A percentile compares a stretch with the other conserved stretches of the same genome.
These are phyloP conservation scores for Sylvia borin DNA, from an alignment of 2,797 vertebrate species.

Conservation along the genomic window DNA sequence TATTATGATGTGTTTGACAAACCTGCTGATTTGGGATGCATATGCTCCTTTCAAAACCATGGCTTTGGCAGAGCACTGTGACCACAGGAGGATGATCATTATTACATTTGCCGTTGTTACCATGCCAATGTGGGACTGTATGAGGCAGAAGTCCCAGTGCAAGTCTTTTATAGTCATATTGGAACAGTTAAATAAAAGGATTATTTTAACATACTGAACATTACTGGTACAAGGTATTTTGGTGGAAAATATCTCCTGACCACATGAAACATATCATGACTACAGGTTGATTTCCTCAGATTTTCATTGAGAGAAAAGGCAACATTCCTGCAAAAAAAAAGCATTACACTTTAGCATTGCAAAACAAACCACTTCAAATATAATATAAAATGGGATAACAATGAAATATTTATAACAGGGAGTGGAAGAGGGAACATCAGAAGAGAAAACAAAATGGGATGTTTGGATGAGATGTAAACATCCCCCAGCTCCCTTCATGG, in stretches of 20 bases:
- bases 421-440: not conserved
- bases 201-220: not conserved
- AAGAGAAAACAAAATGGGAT: not conserved
- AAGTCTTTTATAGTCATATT: not conserved
- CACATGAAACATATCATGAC: not conserved
- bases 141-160: not conserved
- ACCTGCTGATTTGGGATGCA: not conserved
- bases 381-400: not conserved
- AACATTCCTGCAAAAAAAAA: not conserved
- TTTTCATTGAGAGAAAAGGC: not conserved
- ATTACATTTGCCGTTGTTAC: not conserved
- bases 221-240: not conserved
- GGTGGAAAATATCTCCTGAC: not conserved
- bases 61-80: not conserved
- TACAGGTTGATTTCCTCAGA: not conserved
- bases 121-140: not conserved
- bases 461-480: not conserved
- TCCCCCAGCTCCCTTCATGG: not conserved
- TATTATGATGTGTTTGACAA: not conserved
- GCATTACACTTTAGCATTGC: not conserved
- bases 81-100: not conserved
- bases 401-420: not conserved
- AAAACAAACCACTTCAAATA: not conserved
- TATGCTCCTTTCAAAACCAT: not conserved
- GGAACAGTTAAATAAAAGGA: not conserved